A percentile compares a stretch with the other conserved stretches of the same genome.
These are phyloP conservation scores for Enteromius argenteus DNA, from an alignment of 2,797 vertebrate species.

Conservation along the genomic window DNA sequence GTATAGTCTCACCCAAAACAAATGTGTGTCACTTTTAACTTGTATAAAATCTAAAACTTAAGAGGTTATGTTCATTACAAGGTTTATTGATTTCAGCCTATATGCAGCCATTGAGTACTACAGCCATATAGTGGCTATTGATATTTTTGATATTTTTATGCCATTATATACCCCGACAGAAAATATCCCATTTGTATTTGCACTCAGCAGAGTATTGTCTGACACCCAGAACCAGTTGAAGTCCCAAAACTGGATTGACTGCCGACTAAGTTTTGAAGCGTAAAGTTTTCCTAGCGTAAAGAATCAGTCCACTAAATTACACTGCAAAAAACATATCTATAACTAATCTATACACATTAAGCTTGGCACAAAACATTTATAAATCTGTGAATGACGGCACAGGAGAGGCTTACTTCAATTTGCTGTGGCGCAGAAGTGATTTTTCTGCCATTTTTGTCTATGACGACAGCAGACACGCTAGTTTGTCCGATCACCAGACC, in stretches of 20 bases:
- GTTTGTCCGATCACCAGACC: slow-evolving; percentile 90
- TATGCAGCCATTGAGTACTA: no score
- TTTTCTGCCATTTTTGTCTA: slow-evolving; percentile 82
- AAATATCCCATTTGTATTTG: background rate
- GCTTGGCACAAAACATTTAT: background rate
- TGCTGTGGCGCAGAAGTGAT: slow-evolving; percentile 87
- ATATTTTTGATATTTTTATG: no score
- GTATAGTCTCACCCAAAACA: no score
- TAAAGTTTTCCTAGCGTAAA: no score
- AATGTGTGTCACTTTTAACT: no score
- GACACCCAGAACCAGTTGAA: background rate
- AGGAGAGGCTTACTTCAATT: slow-evolving; percentile 85
- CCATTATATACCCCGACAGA: background rate
- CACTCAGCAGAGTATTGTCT: background rate
- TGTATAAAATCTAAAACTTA: no score
- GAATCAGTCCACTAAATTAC: no score
- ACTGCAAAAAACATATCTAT: background rate
- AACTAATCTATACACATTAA: background rate
- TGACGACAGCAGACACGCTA: slow-evolving; percentile 83
- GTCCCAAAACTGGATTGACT: background rate
- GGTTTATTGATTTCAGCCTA: no score
- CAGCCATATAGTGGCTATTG: no score
- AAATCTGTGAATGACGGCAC: background rate
- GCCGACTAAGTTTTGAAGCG: background rate
- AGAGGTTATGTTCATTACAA: no score